Percentiles rank a stretch among this genome's conserved stretches.
Conservation (phyloP, 2,888 invertebrate genomes). For the Tipula lateralis region DNA sequence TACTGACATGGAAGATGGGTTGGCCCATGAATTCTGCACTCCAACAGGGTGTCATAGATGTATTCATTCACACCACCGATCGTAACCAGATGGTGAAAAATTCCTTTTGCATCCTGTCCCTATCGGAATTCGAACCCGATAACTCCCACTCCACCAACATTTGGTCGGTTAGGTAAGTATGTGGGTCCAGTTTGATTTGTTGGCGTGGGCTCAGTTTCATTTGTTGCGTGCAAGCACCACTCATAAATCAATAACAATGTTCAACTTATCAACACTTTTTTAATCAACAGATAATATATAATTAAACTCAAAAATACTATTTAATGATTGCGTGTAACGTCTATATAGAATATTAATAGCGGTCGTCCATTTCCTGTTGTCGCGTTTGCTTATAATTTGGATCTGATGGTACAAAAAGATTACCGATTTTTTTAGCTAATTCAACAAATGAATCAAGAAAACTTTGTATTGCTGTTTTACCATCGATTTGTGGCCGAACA, state of each 20-base stretch:
- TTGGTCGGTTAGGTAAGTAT: too few relatives aligned
- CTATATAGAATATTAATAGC: not conserved
- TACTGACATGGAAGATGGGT: too few relatives aligned
- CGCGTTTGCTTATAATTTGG: not conserved
- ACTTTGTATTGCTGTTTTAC: not conserved
- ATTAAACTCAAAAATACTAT: not conserved
- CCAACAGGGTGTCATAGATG: too few relatives aligned
- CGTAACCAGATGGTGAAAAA: too few relatives aligned
- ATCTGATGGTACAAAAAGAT: slow-evolving; percentile 19
- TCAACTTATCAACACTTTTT: not conserved
- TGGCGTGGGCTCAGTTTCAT: too few relatives aligned
- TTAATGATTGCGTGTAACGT: not conserved
- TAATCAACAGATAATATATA: not conserved
- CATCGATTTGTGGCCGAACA: not conserved
- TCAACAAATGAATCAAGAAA: slow-evolving; percentile 20
- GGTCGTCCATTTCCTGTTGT: slow-evolving; percentile 20
- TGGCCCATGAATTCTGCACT: too few relatives aligned
- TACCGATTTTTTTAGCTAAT: slow-evolving; percentile 24
- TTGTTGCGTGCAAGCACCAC: not conserved
- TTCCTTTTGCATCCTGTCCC: too few relatives aligned
- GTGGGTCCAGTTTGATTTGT: too few relatives aligned
- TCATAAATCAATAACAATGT: not conserved
- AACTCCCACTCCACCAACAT: too few relatives aligned
- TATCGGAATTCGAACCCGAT: too few relatives aligned
- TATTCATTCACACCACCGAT: too few relatives aligned